phyloP scores from a whole-genome alignment of 2,888 invertebrate species.

The Lissocephala sabroskyi region DNA sequence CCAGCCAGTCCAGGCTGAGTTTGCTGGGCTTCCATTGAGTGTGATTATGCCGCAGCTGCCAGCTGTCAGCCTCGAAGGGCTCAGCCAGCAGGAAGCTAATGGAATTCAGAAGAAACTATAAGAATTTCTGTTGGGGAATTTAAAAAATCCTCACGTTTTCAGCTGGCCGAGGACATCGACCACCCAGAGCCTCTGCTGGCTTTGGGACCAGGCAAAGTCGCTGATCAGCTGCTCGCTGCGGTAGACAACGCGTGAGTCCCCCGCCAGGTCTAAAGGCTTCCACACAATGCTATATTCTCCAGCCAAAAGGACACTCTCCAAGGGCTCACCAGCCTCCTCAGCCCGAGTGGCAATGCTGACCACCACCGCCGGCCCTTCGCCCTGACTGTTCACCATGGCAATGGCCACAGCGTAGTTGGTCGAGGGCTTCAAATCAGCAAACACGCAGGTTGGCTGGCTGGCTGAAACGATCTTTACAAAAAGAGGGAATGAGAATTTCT shows the following conservation, averaged over 20 bases:
- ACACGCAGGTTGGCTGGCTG: slow-evolving; percentile 32
- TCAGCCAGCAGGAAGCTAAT: slow-evolving; percentile 22
- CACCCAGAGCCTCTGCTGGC: slow-evolving; percentile 81
- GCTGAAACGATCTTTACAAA: slow-evolving; percentile 28
- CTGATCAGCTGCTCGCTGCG: slow-evolving; percentile 62
- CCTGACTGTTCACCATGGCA: slow-evolving; percentile 84
- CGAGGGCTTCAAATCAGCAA: slow-evolving; percentile 78
- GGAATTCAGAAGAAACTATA: neutral
- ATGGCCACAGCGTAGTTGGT: slow-evolving; percentile 85
- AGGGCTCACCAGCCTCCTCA: slow-evolving; percentile 19
- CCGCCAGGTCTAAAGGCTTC: slow-evolving; percentile 47
- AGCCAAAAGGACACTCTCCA: slow-evolving; percentile 35
- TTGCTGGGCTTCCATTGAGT: slow-evolving; percentile 78
- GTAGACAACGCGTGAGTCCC: slow-evolving; percentile 54
- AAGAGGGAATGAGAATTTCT: neutral
- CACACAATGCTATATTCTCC: slow-evolving; percentile 42
- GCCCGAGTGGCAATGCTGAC: slow-evolving; percentile 54
- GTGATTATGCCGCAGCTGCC: slow-evolving; percentile 66
- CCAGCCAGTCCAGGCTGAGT: slow-evolving; percentile 91
- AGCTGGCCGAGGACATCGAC: slow-evolving; percentile 81
- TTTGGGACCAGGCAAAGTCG: slow-evolving; percentile 86
- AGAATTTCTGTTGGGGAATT: neutral
- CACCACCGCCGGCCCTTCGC: slow-evolving; percentile 82
- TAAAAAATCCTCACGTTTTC: slow-evolving; percentile 68
- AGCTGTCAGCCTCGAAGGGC: slow-evolving; percentile 15